These are phyloP conservation scores for Marmota flaviventris DNA, from an alignment of 2,113 vertebrate genomes.

Conservation along the genomic window DNA sequence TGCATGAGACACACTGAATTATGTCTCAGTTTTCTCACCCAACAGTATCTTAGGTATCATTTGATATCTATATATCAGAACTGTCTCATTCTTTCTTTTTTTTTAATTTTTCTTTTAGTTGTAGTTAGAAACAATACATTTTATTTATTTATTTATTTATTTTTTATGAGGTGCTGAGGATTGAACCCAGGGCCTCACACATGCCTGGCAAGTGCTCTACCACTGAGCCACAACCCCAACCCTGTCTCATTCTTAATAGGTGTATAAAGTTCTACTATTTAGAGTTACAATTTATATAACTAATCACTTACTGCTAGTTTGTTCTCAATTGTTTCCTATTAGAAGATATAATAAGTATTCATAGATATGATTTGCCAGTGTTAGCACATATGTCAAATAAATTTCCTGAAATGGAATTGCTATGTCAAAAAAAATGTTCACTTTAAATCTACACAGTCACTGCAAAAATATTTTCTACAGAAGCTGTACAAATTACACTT, in stretches of 20 bases:
- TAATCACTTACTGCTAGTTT: background rate
- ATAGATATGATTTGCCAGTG: background rate
- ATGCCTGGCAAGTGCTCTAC: too few relatives aligned
- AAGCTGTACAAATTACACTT: background rate
- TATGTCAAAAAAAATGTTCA: background rate
- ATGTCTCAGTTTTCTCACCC: background rate
- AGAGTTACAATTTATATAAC: background rate
- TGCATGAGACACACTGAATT: background rate
- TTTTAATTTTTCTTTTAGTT: too few relatives aligned
- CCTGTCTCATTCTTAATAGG: background rate
- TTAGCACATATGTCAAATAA: background rate
- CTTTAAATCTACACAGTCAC: background rate
- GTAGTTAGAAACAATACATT: too few relatives aligned
- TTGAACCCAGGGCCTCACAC: too few relatives aligned
- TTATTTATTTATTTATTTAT: too few relatives aligned
- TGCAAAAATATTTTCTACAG: background rate
- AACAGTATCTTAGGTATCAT: background rate
- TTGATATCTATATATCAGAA: background rate
- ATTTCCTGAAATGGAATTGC: constrained; percentile 38
- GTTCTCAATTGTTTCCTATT: constrained; percentile 13
- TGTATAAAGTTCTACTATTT: background rate
- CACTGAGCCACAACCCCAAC: too few relatives aligned
- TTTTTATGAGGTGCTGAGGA: too few relatives aligned
- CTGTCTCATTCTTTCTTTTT: background rate
- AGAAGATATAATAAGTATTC: constrained; percentile 15